A percentile compares a stretch with the other conserved stretches of the same genome.
Conservation (phyloP, 2,113 vertebrate species). For the Kobus ellipsiprymnus region DNA sequence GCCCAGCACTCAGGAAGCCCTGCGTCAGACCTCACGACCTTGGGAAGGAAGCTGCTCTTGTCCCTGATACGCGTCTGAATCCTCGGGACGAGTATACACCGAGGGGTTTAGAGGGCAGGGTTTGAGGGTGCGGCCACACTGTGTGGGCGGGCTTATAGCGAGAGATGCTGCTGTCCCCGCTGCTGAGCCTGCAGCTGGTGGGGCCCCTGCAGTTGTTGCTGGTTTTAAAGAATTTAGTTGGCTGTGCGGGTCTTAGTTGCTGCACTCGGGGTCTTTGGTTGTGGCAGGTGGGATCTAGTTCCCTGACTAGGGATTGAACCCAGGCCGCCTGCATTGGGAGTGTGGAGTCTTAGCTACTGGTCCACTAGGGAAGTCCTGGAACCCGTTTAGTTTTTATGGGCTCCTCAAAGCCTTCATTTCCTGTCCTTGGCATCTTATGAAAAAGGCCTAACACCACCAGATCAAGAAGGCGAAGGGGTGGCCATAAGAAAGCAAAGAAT, state of each 20-base stretch:
- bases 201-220: not conserved
- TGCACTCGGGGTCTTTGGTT: not conserved
- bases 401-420: not conserved
- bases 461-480: not conserved
- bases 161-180: rapidly evolving
- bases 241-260: not conserved
- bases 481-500: not conserved
- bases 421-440: not conserved
- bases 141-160: rapidly evolving
- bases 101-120: not conserved
- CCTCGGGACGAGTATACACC: rapidly evolving
- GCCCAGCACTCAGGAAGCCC: not conserved
- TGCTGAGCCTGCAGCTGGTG: not conserved
- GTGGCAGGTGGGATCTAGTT: not conserved
- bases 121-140: not conserved
- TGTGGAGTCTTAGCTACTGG: not conserved
- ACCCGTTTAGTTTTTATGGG: not conserved
- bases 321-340: not conserved
- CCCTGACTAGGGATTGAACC: not conserved
- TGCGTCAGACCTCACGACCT: rapidly evolving
- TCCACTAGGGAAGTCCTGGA: not conserved
- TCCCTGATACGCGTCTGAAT: not conserved
- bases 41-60: not conserved
- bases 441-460: not conserved
- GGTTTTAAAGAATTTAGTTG: not conserved